Conservation (phyloP, 2,888 invertebrate species). For the Dryobota labecula region DNA sequence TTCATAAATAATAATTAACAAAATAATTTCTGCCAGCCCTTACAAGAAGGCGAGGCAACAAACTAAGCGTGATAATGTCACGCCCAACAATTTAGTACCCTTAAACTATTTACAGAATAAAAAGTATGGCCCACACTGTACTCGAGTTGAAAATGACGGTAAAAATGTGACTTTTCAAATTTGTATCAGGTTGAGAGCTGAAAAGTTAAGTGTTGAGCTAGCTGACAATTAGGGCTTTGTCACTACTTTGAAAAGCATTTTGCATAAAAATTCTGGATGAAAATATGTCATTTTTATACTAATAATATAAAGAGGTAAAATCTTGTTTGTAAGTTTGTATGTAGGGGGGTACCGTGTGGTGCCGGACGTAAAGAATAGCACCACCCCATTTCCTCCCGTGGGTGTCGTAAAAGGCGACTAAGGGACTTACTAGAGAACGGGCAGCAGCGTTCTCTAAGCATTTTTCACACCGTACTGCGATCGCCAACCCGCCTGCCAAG, state of each 20-base stretch:
- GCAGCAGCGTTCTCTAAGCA: no score
- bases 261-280: not conserved
- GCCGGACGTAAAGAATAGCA: no score
- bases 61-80: slow-evolving; percentile 41
- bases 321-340: no score
- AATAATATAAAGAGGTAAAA: no score
- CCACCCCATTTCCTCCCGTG: no score
- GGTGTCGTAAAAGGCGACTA: no score
- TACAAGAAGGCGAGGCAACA: slow-evolving; percentile 17
- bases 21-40: slow-evolving; percentile 43
- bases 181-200: slow-evolving; percentile 3
- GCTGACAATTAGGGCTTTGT: not conserved
- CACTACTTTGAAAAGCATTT: not conserved
- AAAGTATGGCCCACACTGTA: slow-evolving; percentile 37
- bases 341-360: no score
- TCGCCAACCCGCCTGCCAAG: no score
- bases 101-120: slow-evolving; percentile 60
- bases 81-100: slow-evolving; percentile 55
- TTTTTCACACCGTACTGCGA: no score
- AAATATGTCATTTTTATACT: no score
- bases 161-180: slow-evolving; percentile 11
- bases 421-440: no score
- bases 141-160: slow-evolving; percentile 8
- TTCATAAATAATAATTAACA: slow-evolving; percentile 12
- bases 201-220: not conserved